Evolutionary conservation across 2,113 vertebrate genomes (phyloP), one percentile per base, ranked within the genome.

Genomic region (Carassius gibelio): DNA sequence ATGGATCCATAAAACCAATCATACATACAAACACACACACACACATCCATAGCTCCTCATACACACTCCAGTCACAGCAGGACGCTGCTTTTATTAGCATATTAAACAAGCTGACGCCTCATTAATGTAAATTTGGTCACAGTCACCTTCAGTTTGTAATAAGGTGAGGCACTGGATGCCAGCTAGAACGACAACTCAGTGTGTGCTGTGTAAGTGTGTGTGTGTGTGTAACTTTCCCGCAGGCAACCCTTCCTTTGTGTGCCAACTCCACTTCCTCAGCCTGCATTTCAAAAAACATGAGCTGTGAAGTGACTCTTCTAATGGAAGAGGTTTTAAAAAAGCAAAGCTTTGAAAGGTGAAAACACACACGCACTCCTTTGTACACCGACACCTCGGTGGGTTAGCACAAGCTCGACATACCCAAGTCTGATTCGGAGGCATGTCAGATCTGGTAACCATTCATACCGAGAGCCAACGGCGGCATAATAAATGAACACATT

Each of bases 71-170:
- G 59, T 66, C 75, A 90, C 50, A 90, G 84, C 19, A 48, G 86
- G 50, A 4, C 62, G 8, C 71, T 13, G 52, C 34, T 69, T 84
- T 61, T n/a, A 93, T 93, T 93, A 89, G 69, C 91, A 91, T 92
- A 89, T 89, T 90, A 91, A 88, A 86, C 90, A 87, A 80, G 91
- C 87, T 89, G 91, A 91, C 89, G 88, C 78, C 66, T 87, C 42
- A 84, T 87, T 77, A 84, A 87, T 87, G 76, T 72, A 84, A 79
- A 87, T 87, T 83, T 74, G 71, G 82, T 78, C 76, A 80, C 21
- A 36, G 86, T 84, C 81, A 87, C 86, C 86, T 87, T 87, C 57
- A 84, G 52, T 72, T 71, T 48, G 34, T 78, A 75, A 84, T 69
- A 69, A 59, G 76, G 84, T 79, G 36, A 85, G 52, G 8, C 5